These are phyloP conservation scores for Loris lydekkerianus DNA, from an alignment of 2,797 vertebrate genomes.

Conservation along the genomic window DNA sequence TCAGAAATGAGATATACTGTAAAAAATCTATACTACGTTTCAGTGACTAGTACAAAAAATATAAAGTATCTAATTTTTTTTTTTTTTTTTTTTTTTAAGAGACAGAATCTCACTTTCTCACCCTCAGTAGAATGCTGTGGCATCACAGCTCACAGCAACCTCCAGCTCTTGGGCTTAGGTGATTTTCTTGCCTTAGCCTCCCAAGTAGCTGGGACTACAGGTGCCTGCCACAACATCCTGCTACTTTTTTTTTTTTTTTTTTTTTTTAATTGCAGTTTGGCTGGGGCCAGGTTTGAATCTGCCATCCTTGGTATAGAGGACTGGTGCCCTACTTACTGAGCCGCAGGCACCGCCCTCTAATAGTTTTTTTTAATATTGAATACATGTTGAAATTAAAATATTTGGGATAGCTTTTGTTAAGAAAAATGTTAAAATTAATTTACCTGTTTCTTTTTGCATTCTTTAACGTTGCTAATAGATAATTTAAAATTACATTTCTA, in stretches of 20 bases:
- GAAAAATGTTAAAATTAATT: conserved; percentile 24
- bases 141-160: no score
- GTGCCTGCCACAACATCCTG: no score
- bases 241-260: no score
- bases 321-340: no score
- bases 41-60: not conserved
- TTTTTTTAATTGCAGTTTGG: no score
- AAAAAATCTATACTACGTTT: not conserved
- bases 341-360: not conserved
- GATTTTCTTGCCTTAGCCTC: no score
- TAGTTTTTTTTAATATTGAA: not conserved
- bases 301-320: no score
- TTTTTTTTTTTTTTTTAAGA: not conserved
- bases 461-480: not conserved
- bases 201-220: no score
- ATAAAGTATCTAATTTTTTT: not conserved
- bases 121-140: not conserved
- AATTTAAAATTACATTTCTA: conserved; percentile 62
- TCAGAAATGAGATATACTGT: not conserved
- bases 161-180: no score
- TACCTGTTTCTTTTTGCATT: not conserved
- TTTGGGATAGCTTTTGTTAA: conserved; percentile 23
- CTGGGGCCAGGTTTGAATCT: no score
- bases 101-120: not conserved
- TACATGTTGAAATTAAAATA: conserved; percentile 14